Evolutionary conservation across 2,888 invertebrate genomes (phyloP), one percentile per base, ranked within the genome.

Genomic region (Mechanitis mazaeus): DNA sequence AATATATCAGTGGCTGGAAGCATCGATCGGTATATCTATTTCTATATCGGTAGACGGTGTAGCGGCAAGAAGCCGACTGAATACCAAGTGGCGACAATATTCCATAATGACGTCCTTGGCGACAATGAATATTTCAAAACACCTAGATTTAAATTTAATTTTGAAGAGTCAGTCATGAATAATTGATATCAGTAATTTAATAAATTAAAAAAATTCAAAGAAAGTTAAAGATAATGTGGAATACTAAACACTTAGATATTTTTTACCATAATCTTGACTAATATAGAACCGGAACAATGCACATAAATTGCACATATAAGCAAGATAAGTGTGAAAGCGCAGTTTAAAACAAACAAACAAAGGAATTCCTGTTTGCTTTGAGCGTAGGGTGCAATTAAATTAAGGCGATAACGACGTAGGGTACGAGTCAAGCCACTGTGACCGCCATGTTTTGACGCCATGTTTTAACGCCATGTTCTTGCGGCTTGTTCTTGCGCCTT

Each of bases 371-470:
- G 54, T 33, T 45, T 35, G 33, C 42, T 45, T 61, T 33, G 59
- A 56, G 53, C 64, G 66, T 55, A 60, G 67, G 65, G 69, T 65
- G 74, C 71, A 74, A 76, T 75, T 74, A 75, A 74, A 75, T 75
- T 69, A 74, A 70, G 69, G 69, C 64, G 69, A 69, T 73, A 74
- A 71, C 69, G 66, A 60, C 65, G 70, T 55, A 63, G 65, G 67
- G 69, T 64, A 55, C 58, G 55, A 64, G 67, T 68, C 68, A 64
- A 68, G 64, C 65, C 68, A 68, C 63, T 64, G 64, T 61, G 66
- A 59, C 63, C 70, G 69, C 70, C 65, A 64, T 70, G 68, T 71
- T 42, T 68, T 63, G 64, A 58, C 56, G 54, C 50, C 42, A 53
- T 58, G 20, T 20, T 20, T 20, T 20, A 20, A 20, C 20, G 20